Evolutionary conservation across 2,888 invertebrate species (phyloP).

Genomic region (Brassicogethes aeneus): DNA sequence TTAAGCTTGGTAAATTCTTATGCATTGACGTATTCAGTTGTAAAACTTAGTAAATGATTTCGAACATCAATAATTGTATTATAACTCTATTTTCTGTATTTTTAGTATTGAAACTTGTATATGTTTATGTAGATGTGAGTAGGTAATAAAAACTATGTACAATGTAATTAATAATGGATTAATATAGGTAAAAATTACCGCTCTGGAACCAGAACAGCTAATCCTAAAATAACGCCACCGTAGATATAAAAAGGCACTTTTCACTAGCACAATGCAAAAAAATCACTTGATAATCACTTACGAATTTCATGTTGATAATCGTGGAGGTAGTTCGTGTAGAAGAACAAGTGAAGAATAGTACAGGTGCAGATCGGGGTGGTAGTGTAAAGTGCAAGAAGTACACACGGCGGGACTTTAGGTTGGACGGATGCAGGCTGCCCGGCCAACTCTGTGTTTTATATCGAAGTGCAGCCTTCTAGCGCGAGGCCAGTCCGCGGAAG

Average conservation of each 20-base stretch:
- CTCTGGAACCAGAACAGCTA: background rate
- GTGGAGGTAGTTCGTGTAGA: slow-evolving; percentile 5
- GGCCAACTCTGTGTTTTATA: slow-evolving; percentile 27
- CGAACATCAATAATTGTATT: too few species aligned
- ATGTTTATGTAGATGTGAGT: too few species aligned
- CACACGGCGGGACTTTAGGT: background rate
- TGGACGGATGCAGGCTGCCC: background rate
- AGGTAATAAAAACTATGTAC: too few species aligned
- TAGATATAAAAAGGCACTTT: background rate
- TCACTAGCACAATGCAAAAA: background rate
- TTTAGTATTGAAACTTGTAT: too few species aligned
- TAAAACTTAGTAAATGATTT: too few species aligned
- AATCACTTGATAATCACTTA: slow-evolving; percentile 14
- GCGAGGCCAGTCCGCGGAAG: slow-evolving; percentile 36
- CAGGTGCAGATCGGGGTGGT: slow-evolving; percentile 4
- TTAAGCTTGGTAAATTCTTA: too few species aligned
- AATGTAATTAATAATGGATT: too few species aligned
- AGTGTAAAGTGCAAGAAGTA: slow-evolving; percentile 4
- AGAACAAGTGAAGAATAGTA: slow-evolving; percentile 2
- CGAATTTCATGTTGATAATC: slow-evolving; percentile 21
- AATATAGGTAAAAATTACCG: background rate
- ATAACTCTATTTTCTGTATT: too few species aligned
- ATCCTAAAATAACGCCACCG: background rate
- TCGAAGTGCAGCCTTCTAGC: slow-evolving; percentile 35
- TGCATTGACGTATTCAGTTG: too few species aligned